Percentiles rank a stretch among this genome's conserved stretches.
Conservation (phyloP, 2,888 invertebrate species). For the Acheta domesticus region DNA sequence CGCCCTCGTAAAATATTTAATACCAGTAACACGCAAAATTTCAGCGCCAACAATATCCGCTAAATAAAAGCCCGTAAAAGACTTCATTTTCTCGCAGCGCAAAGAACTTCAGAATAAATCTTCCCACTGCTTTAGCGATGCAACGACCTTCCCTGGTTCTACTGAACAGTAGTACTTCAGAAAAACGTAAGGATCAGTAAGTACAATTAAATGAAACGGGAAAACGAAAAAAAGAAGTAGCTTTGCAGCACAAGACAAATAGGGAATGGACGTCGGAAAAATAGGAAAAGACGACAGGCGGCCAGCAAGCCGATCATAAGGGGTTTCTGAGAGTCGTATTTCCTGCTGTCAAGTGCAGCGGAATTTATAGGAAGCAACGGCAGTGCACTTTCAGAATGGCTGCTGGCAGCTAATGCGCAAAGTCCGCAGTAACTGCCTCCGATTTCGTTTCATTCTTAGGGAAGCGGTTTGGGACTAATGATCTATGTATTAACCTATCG, state of each 20-base stretch:
- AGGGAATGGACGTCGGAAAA: not conserved
- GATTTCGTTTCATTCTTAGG: too few species aligned
- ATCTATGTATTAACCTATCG: too few species aligned
- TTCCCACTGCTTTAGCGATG: not conserved
- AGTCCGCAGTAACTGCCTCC: too few species aligned
- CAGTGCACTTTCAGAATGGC: too few species aligned
- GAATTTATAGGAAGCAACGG: not conserved
- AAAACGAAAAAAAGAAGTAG: not conserved
- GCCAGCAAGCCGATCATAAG: not conserved
- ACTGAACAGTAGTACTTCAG: too few species aligned
- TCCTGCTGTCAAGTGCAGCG: not conserved
- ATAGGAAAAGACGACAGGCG: not conserved
- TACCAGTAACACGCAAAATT: not conserved
- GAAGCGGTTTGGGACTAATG: too few species aligned
- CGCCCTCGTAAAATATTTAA: not conserved
- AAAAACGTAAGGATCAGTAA: too few species aligned
- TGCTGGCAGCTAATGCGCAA: too few species aligned
- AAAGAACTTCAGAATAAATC: not conserved
- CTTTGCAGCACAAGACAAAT: not conserved
- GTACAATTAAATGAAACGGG: not conserved
- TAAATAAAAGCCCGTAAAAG: not conserved
- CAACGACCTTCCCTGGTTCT: not conserved
- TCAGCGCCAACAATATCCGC: not conserved
- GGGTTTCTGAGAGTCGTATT: not conserved
- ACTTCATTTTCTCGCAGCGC: constrained; percentile 4